Evolutionary conservation across 1,140 invertebrate species (phyloP), one percentile per base, ranked within the genome.

Genomic region (Triops longicaudatus): DNA sequence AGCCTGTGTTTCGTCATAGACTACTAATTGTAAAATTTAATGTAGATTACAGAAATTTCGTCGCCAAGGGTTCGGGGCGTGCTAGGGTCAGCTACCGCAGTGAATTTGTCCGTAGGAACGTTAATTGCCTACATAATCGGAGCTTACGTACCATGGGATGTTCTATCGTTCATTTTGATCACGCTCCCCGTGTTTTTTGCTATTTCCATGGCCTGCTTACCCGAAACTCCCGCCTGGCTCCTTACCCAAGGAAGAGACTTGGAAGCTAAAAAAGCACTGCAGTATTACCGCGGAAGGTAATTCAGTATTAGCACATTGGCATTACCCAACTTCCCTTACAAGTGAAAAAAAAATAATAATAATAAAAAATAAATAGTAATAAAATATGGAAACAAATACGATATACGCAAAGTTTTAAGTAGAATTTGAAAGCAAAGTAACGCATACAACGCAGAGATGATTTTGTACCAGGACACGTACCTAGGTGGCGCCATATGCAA

Each of bases 201-300:
- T 22, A 22, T 73, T 22, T 37, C 63, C 12, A 73, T 77, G 72
- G 41, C 31, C 1, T 73, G 73, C 3, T 42, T 77, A 72, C 76
- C 76, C 1, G 76, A 77, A 44, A 73, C 72, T 2, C 76, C 76
- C 1, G 22, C 43, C 26, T 77, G 76, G 76, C 76, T 77, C 72
- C n/a, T 77, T n/a, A 41, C 71, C 1, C 27, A 42, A 1, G 41
- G 73, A 28, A 72, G 27, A 9, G 86, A 88, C 73, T 89, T 92
- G 79, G 88, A 90, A 73, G 93, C 94, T 0, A 84, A 88, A n/a
- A 89, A 90, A 81, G 86, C 93, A 1, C 83, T 97, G 6, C 85
- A 90, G 78, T 93, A 92, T 90, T 83, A 97, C 12, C 87, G 94
- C 76, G 93, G 93, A 74, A 80, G 81, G 1, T 83, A 88, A 73